Conservation (phyloP, 1,140 invertebrate species). For the Arctopsyche grandis region DNA sequence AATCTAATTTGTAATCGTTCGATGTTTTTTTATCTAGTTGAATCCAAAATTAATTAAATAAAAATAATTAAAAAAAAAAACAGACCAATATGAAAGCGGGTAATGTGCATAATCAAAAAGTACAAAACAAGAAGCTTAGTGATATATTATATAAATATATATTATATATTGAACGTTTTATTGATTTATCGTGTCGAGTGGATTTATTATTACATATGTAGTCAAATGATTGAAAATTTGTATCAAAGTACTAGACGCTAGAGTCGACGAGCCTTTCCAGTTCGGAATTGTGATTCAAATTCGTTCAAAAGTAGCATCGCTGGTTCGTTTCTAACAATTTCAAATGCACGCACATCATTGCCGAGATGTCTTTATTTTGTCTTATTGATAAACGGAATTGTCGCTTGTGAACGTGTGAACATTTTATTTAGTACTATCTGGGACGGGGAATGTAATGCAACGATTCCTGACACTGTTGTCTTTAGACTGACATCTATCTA, state of each 20-base stretch:
- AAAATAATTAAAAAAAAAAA: not conserved
- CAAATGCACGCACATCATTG: too few species aligned
- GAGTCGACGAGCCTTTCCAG: constrained; percentile 11
- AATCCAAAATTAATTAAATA: not conserved
- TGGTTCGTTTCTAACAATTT: too few species aligned
- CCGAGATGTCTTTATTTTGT: not conserved
- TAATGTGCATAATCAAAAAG: constrained; percentile 24
- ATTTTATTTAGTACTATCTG: too few species aligned
- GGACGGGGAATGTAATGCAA: too few species aligned
- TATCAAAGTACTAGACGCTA: not conserved
- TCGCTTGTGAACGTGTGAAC: not conserved
- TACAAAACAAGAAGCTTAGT: constrained; percentile 17
- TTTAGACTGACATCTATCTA: too few species aligned
- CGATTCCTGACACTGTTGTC: too few species aligned
- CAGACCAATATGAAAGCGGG: constrained; percentile 26
- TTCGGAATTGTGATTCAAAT: constrained; percentile 9
- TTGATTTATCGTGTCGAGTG: not conserved
- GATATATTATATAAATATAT: not conserved
- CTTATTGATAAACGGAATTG: not conserved
- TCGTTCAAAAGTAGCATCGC: too few species aligned
- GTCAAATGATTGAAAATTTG: not conserved
- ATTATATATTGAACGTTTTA: not conserved
- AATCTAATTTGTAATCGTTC: too few species aligned
- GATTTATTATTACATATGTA: not conserved
- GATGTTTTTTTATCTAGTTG: not conserved